Evolutionary conservation across 2,888 invertebrate genomes (phyloP).

Genomic region (Nymphalis urticae): DNA sequence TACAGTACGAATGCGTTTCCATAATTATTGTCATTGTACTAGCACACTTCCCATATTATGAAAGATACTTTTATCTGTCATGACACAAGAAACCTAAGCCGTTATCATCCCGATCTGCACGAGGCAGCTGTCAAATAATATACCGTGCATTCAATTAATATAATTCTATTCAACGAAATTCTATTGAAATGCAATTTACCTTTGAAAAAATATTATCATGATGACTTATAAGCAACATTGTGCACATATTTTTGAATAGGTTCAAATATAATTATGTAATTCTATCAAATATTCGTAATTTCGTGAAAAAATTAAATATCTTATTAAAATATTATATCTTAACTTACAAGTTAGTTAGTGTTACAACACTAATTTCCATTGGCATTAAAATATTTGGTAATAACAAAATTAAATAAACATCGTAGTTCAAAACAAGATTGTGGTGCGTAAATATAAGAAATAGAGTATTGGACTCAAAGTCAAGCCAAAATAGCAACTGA

Average conservation of each 20-base stretch:
- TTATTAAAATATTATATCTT: too few relatives aligned
- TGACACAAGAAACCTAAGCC: not conserved
- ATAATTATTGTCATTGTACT: slow-evolving; percentile 26
- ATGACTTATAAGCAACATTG: too few relatives aligned
- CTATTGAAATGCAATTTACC: slow-evolving; percentile 3
- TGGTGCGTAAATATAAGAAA: slow-evolving; percentile 33
- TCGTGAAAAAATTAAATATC: too few relatives aligned
- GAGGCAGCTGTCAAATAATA: slow-evolving; percentile 1
- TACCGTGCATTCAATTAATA: slow-evolving; percentile 6
- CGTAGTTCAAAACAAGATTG: slow-evolving; percentile 15
- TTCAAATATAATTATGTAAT: too few relatives aligned
- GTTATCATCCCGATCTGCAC: not conserved
- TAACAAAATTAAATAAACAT: too few relatives aligned
- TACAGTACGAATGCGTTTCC: slow-evolving; percentile 14
- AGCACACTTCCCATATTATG: not conserved
- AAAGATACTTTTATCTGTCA: not conserved
- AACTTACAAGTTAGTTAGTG: too few relatives aligned
- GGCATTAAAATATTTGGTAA: too few relatives aligned
- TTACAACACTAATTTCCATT: too few relatives aligned
- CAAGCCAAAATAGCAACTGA: slow-evolving; percentile 41
- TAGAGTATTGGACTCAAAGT: slow-evolving; percentile 37
- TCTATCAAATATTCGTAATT: too few relatives aligned
- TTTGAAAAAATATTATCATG: slow-evolving; percentile 18
- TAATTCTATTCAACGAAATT: slow-evolving; percentile 1
- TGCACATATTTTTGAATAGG: too few relatives aligned